Percentiles rank a stretch among this genome's conserved stretches.
Conservation (phyloP, 2,888 invertebrate genomes). For the Halictus ligatus region DNA sequence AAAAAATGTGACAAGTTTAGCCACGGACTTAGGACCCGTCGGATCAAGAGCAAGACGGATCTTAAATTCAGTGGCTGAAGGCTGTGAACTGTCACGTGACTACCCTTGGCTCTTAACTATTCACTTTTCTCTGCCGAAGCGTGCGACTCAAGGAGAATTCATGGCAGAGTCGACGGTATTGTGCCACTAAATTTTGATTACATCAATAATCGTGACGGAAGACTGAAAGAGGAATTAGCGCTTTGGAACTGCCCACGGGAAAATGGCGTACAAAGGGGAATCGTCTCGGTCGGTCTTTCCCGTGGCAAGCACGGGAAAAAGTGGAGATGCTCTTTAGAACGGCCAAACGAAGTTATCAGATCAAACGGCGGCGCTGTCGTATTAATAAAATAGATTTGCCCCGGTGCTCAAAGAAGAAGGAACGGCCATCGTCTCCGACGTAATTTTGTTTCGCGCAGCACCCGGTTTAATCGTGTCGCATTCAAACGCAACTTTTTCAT, state of each 20-base stretch:
- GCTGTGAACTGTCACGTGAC: too few species aligned
- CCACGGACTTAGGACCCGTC: too few species aligned
- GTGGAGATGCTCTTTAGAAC: constrained; percentile 64
- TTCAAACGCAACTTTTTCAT: constrained; percentile 76
- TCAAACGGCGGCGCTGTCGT: constrained; percentile 79
- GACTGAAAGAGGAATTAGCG: constrained; percentile 12
- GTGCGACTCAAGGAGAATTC: background rate
- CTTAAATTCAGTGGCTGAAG: too few species aligned
- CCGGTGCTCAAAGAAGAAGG: constrained; percentile 55
- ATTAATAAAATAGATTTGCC: constrained; percentile 80
- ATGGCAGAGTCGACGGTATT: background rate
- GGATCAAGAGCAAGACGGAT: too few species aligned
- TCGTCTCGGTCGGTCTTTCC: constrained; percentile 36
- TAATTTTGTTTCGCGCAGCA: constrained; percentile 78
- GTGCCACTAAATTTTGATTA: constrained; percentile 10
- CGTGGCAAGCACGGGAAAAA: constrained; percentile 45
- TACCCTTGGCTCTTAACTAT: background rate
- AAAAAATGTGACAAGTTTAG: too few species aligned
- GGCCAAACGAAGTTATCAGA: constrained; percentile 78
- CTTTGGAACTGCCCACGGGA: constrained; percentile 27
- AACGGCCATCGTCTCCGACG: constrained; percentile 53
- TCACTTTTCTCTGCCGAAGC: background rate
- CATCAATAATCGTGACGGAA: constrained; percentile 38
- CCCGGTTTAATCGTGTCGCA: constrained; percentile 78
- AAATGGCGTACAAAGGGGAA: constrained; percentile 23